Evolutionary conservation across 2,797 vertebrate species (phyloP), one percentile per base, ranked within the genome.

Genomic region (Sebastes hubbsi): DNA sequence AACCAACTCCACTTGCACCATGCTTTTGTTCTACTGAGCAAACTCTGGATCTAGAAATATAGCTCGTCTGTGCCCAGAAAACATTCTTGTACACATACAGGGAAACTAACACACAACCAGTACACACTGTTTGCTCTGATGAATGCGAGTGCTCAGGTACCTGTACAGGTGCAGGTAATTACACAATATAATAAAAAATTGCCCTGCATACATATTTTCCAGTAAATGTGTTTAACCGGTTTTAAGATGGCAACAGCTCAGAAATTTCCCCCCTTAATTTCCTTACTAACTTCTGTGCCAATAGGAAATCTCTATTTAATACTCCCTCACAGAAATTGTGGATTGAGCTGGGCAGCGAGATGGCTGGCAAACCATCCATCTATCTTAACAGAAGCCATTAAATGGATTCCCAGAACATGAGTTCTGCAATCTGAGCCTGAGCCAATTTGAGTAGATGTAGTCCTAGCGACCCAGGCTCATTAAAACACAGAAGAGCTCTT

Each of bases 391-490:
- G 30, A 82, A 56, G 16, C 36, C 66, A 71, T 81, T 80, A 83
- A 77, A 79, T 63, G 27, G 68, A 79, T 79, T 81, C 49, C 24
- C 60, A 60, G 9, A 79, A 81, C 59, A 75, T 63, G 27, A 75
- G 18, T 80, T 87, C 73, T 84, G 56, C 84, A 78, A 82, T 75
- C 55, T 60, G 68, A 81, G 58, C 52, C 61, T 2, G 5, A 77
- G 60, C 64, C 65, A 74, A 16, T 72, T 65, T 82, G 38, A 83
- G 58, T 32, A 30, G 18, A 83, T 78, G 65, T 30, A 87, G 30
- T 73, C 62, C 64, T 80, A 46, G 32, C 75, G 60, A 84, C 75
- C 80, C 59, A 71, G 49, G 42, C 72, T 88, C 76, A 88, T 87
- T 81, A 88, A 81, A 84, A 71, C 59, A 84, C 32, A 67, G 59